Evolutionary conservation across 2,113 vertebrate genomes (phyloP).

Genomic region (Halichoeres trimaculatus): DNA sequence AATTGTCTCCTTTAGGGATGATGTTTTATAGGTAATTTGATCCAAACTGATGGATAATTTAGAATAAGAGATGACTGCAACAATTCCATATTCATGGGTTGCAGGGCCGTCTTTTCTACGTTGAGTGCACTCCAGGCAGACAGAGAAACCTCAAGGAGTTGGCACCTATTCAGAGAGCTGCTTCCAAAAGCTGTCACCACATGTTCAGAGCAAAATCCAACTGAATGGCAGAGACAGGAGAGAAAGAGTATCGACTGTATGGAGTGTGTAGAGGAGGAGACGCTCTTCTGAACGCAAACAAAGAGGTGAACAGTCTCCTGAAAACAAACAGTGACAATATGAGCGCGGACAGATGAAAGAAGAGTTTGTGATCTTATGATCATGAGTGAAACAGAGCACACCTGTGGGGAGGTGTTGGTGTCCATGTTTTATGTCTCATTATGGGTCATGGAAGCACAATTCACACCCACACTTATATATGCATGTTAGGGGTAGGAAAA

Average conservation of each 20-base stretch:
- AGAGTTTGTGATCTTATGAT: neutral
- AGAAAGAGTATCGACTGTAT: neutral
- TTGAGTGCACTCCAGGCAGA: constrained; percentile 55
- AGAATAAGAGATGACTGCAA: constrained; percentile 46
- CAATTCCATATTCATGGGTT: constrained; percentile 44
- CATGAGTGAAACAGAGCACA: neutral
- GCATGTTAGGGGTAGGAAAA: no score
- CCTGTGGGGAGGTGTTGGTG: constrained; percentile 27
- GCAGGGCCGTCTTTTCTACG: constrained; percentile 42
- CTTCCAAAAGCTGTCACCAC: constrained; percentile 61
- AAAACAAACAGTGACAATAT: constrained; percentile 2
- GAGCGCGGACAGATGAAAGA: neutral
- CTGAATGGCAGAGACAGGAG: constrained; percentile 17
- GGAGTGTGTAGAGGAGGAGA: neutral
- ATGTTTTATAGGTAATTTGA: constrained; percentile 35
- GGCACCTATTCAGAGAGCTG: constrained; percentile 47
- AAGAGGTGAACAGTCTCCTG: neutral
- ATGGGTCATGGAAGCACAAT: no score
- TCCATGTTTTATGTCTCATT: no score
- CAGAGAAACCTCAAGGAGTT: constrained; percentile 56
- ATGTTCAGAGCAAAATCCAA: constrained; percentile 45
- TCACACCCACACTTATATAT: no score
- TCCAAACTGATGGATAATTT: constrained; percentile 57
- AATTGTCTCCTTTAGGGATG: constrained; percentile 7
- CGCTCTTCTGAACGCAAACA: neutral